Conservation (phyloP, 1,140 invertebrate species). For the Papilio helenus region DNA sequence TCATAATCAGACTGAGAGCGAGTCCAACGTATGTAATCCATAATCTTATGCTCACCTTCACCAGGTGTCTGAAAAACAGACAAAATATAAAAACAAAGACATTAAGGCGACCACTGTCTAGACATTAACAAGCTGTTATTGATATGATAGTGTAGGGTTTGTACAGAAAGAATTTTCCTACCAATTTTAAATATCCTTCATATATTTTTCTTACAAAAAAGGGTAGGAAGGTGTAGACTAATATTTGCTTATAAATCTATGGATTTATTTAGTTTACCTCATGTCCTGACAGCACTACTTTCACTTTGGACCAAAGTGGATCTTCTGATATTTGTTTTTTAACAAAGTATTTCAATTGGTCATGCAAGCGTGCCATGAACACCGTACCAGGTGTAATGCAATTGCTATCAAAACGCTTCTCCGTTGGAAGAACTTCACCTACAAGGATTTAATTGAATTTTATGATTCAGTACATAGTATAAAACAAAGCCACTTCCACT, state of each 20-base stretch:
- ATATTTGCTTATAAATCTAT: too few relatives aligned
- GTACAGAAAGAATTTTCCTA: too few relatives aligned
- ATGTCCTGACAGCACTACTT: constrained; percentile 92
- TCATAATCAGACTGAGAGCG: constrained; percentile 92
- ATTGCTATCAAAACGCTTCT: constrained; percentile 96
- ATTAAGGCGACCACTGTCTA: too few relatives aligned
- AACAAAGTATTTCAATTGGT: constrained; percentile 94
- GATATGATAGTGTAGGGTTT: too few relatives aligned
- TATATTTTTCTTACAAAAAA: too few relatives aligned
- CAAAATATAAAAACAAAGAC: not conserved
- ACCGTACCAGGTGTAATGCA: constrained; percentile 97
- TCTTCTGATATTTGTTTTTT: constrained; percentile 93
- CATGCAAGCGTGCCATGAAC: constrained; percentile 94
- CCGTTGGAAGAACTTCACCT: constrained; percentile 88
- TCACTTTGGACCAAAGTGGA: constrained; percentile 91
- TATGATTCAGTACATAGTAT: too few relatives aligned
- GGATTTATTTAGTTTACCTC: constrained; percentile 84
- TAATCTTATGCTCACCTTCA: constrained; percentile 99
- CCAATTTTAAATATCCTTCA: too few relatives aligned
- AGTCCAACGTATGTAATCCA: constrained; percentile 97
- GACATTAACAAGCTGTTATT: too few relatives aligned
- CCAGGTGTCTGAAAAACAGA: constrained; percentile 89
- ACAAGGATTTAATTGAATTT: constrained; percentile 32
- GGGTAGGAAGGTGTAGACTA: too few relatives aligned
- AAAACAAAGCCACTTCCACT: too few relatives aligned